Conservation (phyloP, 2,113 vertebrate species). For the Sterrhoptilus dennistouni region DNA sequence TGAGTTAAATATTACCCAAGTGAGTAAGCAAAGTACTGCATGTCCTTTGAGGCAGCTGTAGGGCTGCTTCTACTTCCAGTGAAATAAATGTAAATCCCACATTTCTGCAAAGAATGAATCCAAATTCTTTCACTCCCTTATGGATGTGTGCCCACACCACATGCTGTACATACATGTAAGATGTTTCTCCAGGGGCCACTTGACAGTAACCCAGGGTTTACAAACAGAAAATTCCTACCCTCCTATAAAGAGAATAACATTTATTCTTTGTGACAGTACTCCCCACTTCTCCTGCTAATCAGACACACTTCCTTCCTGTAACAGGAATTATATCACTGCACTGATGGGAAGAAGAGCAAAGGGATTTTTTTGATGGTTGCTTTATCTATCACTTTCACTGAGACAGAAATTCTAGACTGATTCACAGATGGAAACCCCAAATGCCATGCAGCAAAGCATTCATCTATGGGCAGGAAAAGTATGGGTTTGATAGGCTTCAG, state of each 20-base stretch:
- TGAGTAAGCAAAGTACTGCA: background rate
- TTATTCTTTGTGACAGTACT: conserved; percentile 1
- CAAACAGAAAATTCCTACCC: conserved; percentile 31
- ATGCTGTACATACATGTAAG: background rate
- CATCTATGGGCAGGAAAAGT: conserved; percentile 68
- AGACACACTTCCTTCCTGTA: conserved; percentile 26
- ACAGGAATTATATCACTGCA: conserved; percentile 25
- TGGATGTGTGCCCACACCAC: background rate
- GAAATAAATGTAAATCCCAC: background rate
- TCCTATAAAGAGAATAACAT: background rate
- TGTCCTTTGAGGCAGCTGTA: background rate
- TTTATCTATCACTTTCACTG: conserved; percentile 59
- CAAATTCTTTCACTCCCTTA: background rate
- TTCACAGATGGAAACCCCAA: conserved; percentile 71
- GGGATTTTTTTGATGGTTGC: conserved; percentile 22
- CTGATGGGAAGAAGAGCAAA: conserved; percentile 62
- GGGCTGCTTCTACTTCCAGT: background rate
- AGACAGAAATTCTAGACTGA: conserved; percentile 53
- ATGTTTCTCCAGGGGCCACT: background rate
- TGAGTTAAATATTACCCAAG: conserved; percentile 36
- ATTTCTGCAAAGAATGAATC: background rate
- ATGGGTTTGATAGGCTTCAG: background rate
- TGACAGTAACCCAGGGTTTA: background rate
- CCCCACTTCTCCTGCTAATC: conserved; percentile 30
- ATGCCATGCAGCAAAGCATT: conserved; percentile 17